Conservation (phyloP, 2,888 invertebrate species). For the Pseudococcus viburni region DNA sequence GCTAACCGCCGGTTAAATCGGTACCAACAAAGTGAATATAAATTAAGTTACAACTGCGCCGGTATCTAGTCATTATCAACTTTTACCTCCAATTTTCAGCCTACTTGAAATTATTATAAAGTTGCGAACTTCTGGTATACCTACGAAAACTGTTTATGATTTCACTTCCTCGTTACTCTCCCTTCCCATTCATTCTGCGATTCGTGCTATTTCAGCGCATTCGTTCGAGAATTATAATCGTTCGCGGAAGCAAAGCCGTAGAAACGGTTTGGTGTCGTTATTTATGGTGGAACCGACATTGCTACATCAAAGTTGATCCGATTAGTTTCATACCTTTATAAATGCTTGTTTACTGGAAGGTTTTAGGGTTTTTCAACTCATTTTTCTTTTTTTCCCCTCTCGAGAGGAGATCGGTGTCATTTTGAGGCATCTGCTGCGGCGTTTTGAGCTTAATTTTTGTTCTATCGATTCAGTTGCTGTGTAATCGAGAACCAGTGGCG, state of each 20-base stretch:
- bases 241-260: background rate
- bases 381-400: background rate
- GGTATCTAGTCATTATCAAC: slow-evolving; percentile 27
- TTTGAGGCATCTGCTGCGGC: too few relatives aligned
- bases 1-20: slow-evolving; percentile 20
- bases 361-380: background rate
- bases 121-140: background rate
- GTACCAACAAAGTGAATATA: slow-evolving; percentile 32
- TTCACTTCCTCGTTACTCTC: background rate
- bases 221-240: slow-evolving; percentile 1
- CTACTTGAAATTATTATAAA: slow-evolving; percentile 22
- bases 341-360: slow-evolving; percentile 11
- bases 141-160: slow-evolving; percentile 29
- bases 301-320: slow-evolving; percentile 32
- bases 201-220: background rate
- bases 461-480: background rate
- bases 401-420: background rate
- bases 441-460: background rate
- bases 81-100: slow-evolving; percentile 37
- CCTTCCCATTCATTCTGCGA: background rate
- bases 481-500: background rate
- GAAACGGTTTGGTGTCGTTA: slow-evolving; percentile 5
- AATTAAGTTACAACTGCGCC: slow-evolving; percentile 30
- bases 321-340: slow-evolving; percentile 16
- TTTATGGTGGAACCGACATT: slow-evolving; percentile 21